phyloP scores from a whole-genome alignment of 2,888 invertebrate genomes.

The Coelopa pilipes region DNA sequence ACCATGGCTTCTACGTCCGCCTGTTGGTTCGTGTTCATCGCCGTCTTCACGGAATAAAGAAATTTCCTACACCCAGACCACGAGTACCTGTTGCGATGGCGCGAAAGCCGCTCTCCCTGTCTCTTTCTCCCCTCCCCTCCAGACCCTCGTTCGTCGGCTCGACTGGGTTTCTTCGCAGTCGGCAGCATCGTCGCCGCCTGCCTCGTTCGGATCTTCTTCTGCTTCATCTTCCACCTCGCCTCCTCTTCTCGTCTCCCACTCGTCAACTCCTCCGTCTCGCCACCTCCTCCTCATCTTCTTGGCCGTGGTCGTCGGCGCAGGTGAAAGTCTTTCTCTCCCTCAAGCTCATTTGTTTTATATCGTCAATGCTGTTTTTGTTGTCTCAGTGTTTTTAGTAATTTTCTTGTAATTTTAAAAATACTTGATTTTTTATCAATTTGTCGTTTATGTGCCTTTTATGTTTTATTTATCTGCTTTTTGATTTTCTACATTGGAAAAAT shows the following conservation, averaged over 20 bases:
- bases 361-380: conserved; percentile 50
- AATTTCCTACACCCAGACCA: background rate
- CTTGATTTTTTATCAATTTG: conserved; percentile 25
- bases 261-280: no score
- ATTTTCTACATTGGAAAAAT: no score
- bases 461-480: no score
- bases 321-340: conserved; percentile 62
- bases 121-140: background rate
- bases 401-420: no score
- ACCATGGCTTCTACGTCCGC: no score
- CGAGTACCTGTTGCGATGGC: background rate
- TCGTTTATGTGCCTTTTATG: background rate
- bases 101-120: background rate
- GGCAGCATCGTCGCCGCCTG: background rate
- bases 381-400: conserved; percentile 40
- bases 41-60: background rate
- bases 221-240: conserved; percentile 25
- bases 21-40: no score
- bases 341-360: conserved; percentile 48
- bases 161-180: background rate
- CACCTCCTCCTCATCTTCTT: conserved; percentile 36
- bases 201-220: background rate
- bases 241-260: no score
- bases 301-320: conserved; percentile 46
- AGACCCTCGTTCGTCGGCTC: background rate